These are phyloP conservation scores for Tapera naevia DNA, from an alignment of 2,797 vertebrate species.

Conservation along the genomic window DNA sequence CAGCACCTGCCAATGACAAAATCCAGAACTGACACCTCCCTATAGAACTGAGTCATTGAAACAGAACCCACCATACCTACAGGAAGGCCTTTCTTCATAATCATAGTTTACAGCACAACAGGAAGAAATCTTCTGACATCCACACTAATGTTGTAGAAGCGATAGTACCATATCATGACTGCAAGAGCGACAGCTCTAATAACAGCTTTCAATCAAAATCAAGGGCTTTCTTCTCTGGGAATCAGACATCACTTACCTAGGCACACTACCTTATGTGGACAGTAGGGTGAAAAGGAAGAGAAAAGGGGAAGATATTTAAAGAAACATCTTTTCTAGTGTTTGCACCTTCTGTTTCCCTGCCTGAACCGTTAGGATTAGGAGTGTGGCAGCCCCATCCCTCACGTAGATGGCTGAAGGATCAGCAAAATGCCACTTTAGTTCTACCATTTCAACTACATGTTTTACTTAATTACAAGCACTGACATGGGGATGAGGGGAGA, in stretches of 20 bases:
- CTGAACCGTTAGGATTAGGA: neutral
- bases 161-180: neutral
- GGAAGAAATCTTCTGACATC: too few relatives aligned
- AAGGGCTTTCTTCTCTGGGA: neutral
- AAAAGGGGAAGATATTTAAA: neutral
- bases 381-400: neutral
- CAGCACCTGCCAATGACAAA: neutral
- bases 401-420: neutral
- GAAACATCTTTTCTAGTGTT: neutral
- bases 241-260: neutral
- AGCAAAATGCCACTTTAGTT: neutral
- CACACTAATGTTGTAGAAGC: neutral
- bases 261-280: neutral
- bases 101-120: neutral
- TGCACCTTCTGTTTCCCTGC: neutral
- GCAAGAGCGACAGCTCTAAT: neutral
- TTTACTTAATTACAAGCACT: too few relatives aligned
- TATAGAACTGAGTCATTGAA: neutral
- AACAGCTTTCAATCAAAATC: neutral
- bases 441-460: neutral
- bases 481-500: too few relatives aligned
- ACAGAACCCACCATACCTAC: too few relatives aligned
- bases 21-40: neutral
- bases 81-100: neutral
- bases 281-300: neutral